Base-by-base conservation (phyloP, 2,797 vertebrate genomes). In the Melanogrammus aeglefinus region DNA sequence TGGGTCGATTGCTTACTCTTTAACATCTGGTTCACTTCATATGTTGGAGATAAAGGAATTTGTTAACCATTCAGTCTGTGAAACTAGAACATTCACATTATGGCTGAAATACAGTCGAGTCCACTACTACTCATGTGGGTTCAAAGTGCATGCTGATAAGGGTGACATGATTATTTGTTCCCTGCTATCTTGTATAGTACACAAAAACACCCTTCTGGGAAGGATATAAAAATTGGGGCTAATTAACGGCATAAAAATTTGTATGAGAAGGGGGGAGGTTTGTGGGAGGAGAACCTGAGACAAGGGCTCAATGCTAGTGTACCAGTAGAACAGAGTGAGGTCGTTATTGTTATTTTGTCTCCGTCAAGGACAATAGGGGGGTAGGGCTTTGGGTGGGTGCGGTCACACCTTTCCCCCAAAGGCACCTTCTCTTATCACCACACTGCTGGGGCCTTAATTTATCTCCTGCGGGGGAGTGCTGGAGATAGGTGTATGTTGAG, bases 371-470 rank as follows among this genome's bases (percentile, higher is more conserved):
- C 47, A 57, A 57, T 57, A 21, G 47, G 12, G 3, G 41, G 41
- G 41, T 10, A 41, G 41, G 41, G 41, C 35, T 0, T 12, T 33
- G 21, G 13, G 69, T n/a, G 38, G 73, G 44, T 4, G 27, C 72
- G 76, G 41, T 36, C 79, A 86, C 83, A 83, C 79, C 84, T 83
- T 77, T 14, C 70, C 29, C 31, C 84, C 63, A 57, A 3, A 12
- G 87, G 86, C 63, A 71, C 74, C 80, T 69, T 70, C 81, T 82
- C 18, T 78, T 3, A 81, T 83, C 29, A 87, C 80, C 24, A 27
- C 69, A 71, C 24, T 71, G 10, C 12, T 13, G 29, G 8, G 27
- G 24, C 24, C 9, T 29, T 18, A 63, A 77, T 75, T 82, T 27
- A 63, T 71, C 73, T 36, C 74, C 80, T 82, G 41, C 41, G 12